phyloP scores from a whole-genome alignment of 2,113 vertebrate species.

The Euleptes europaea region DNA sequence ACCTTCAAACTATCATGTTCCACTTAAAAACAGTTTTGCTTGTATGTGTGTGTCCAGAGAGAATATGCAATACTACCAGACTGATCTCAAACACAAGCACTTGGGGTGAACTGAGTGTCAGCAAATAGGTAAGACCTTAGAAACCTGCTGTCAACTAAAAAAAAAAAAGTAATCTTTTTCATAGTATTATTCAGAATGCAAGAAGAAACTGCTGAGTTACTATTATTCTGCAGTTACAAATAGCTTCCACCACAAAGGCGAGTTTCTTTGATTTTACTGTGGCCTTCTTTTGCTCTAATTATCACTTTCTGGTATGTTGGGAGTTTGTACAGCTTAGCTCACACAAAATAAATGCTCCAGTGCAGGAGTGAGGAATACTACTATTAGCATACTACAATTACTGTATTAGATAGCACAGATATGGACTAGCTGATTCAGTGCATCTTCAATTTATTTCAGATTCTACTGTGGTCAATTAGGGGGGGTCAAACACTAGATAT shows the following conservation, averaged over 20 bases:
- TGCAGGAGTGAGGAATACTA: background rate
- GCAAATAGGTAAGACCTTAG: background rate
- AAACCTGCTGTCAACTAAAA: background rate
- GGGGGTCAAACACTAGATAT: slow-evolving; percentile 46
- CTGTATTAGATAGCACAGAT: slow-evolving; percentile 5
- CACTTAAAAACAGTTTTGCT: background rate
- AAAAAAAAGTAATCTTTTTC: background rate
- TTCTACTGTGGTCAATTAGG: slow-evolving; percentile 47
- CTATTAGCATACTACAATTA: background rate
- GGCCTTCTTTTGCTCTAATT: background rate
- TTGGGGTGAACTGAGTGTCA: slow-evolving; percentile 20
- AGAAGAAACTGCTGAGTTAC: background rate
- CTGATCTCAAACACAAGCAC: slow-evolving; percentile 9
- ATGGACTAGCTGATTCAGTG: background rate
- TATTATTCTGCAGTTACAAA: background rate
- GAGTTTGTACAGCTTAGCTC: no score
- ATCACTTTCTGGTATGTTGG: background rate
- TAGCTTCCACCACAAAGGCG: background rate
- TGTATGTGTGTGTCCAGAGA: background rate
- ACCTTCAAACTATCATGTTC: background rate
- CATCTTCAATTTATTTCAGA: background rate
- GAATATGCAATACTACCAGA: slow-evolving; percentile 5
- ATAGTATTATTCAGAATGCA: background rate
- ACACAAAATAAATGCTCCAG: background rate
- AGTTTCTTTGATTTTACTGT: background rate